A percentile compares a stretch with the other conserved stretches of the same genome.
These are phyloP conservation scores for Drosophila truncata DNA, from an alignment of 1,140 invertebrate genomes.

Conservation along the genomic window DNA sequence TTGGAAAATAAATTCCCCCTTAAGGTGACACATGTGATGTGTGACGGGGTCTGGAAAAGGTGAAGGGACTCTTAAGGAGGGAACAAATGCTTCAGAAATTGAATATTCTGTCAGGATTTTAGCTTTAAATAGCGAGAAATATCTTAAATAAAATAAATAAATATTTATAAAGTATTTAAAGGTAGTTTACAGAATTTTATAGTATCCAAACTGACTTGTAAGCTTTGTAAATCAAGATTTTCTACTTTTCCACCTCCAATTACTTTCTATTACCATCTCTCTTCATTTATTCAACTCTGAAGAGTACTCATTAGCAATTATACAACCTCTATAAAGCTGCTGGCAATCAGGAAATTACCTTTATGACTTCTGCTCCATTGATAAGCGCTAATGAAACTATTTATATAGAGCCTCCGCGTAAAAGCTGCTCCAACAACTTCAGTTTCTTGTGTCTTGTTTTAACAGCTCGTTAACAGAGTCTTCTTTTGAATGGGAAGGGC, in stretches of 20 bases:
- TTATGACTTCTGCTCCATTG: slow-evolving; percentile 24
- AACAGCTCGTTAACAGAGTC: slow-evolving; percentile 69
- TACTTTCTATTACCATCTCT: not conserved
- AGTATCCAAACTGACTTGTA: no score
- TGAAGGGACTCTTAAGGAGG: slow-evolving; percentile 2
- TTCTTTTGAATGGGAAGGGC: not conserved
- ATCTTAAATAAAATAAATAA: not conserved
- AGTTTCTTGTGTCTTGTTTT: slow-evolving; percentile 43
- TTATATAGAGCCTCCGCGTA: slow-evolving; percentile 9
- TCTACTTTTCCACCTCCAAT: not conserved
- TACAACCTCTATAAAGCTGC: not conserved
- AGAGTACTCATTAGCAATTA: slow-evolving; percentile 16
- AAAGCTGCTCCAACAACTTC: slow-evolving; percentile 13
- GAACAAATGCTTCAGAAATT: slow-evolving; percentile 1
- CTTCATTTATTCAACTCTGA: not conserved
- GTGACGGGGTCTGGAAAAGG: slow-evolving; percentile 5
- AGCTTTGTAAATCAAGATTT: not conserved
- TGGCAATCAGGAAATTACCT: slow-evolving; percentile 19
- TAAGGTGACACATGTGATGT: slow-evolving; percentile 55
- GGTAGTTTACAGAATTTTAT: no score
- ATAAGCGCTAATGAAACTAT: slow-evolving; percentile 32
- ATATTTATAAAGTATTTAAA: not conserved
- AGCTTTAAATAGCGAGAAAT: not conserved
- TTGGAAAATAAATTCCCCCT: slow-evolving; percentile 30
- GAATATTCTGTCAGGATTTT: slow-evolving; percentile 2